Conservation (phyloP, 2,113 vertebrate species). For the Egretta garzetta region DNA sequence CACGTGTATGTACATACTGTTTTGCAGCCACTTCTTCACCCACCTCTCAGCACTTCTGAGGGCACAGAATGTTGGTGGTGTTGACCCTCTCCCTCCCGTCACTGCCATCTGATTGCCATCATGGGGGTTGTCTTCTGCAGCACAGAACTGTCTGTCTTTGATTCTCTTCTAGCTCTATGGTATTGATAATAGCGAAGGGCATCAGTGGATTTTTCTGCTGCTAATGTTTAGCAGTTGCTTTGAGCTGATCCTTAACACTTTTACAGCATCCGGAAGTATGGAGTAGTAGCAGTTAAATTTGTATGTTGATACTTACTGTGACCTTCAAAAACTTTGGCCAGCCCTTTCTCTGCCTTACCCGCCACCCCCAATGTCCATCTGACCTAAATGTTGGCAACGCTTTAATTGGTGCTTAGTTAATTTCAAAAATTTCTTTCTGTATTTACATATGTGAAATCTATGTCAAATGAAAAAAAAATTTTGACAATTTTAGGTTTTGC, state of each 20-base stretch:
- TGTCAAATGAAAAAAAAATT: background rate
- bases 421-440: background rate
- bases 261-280: background rate
- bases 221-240: background rate
- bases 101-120: background rate
- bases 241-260: background rate
- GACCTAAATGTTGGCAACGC: background rate
- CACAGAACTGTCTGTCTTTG: rapidly evolving
- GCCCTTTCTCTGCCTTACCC: background rate
- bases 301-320: background rate
- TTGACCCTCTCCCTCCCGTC: background rate
- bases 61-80: background rate
- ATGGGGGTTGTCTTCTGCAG: background rate
- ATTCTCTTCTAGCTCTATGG: background rate
- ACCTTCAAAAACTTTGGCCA: background rate
- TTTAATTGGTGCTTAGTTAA: background rate
- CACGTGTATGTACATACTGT: rapidly evolving
- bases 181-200: background rate
- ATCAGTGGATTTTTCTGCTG: background rate
- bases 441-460: background rate
- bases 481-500: background rate
- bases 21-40: background rate
- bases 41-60: background rate
- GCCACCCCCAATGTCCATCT: rapidly evolving
- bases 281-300: background rate